These are phyloP conservation scores for Eledone cirrhosa DNA, from an alignment of 2,888 invertebrate genomes.

Conservation along the genomic window DNA sequence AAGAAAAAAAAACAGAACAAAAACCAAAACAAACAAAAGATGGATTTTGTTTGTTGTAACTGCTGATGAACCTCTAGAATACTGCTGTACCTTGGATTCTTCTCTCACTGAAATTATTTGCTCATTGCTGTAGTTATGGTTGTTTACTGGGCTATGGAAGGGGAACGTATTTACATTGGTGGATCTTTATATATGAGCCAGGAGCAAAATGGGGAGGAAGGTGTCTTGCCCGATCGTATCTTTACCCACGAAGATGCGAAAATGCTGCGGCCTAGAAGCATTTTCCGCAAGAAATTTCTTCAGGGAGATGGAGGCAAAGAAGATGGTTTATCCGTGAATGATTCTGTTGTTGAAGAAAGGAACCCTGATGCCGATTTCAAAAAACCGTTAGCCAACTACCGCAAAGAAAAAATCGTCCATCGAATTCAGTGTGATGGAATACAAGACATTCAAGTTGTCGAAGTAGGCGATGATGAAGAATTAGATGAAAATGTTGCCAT, in stretches of 20 bases:
- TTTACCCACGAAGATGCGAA: conserved; percentile 20
- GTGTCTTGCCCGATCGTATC: conserved; percentile 15
- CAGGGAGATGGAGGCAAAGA: background rate
- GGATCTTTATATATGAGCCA: conserved; percentile 8
- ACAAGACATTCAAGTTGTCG: conserved; percentile 14
- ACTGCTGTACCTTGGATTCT: no score
- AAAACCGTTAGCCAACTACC: background rate
- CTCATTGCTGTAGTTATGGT: conserved; percentile 6
- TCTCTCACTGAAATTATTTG: no score
- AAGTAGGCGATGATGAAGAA: conserved; percentile 24
- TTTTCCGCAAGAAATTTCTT: conserved; percentile 4
- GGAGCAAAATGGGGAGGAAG: background rate
- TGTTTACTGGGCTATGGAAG: conserved; percentile 21
- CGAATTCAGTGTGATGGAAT: conserved; percentile 17
- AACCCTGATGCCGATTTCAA: background rate
- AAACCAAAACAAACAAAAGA: no score
- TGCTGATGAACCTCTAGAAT: no score
- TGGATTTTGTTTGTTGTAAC: no score
- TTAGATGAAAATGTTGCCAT: conserved; percentile 5
- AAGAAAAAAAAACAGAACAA: no score
- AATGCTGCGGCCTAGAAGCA: conserved; percentile 10
- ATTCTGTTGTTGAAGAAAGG: background rate
- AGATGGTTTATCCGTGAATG: background rate
- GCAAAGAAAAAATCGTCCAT: conserved; percentile 21
- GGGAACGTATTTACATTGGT: conserved; percentile 23